Evolutionary conservation across 2,888 invertebrate species (phyloP).

Genomic region (Tetragonula carbonaria): DNA sequence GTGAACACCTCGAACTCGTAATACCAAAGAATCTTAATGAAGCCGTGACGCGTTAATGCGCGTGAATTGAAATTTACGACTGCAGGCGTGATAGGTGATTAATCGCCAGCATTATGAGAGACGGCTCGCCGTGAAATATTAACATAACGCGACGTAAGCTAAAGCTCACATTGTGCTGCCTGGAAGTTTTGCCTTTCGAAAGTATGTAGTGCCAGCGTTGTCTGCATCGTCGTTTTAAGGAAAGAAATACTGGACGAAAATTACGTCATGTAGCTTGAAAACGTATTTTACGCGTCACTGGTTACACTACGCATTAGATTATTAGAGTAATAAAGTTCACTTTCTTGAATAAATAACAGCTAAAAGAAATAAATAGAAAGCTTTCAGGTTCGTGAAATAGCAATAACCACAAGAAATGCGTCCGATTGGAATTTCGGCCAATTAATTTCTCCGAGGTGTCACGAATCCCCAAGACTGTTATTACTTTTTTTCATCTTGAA

Average conservation of each 20-base stretch:
- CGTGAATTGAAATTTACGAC: constrained; percentile 22
- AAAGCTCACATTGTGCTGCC: not conserved
- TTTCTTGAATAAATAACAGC: not conserved
- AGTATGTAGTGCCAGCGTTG: not conserved
- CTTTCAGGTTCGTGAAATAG: too few relatives aligned
- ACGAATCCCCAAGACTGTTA: not conserved
- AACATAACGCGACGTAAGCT: not conserved
- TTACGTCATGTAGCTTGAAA: not conserved
- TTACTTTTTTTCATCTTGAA: not conserved
- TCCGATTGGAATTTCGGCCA: not conserved
- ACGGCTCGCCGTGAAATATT: constrained; percentile 1
- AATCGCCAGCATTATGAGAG: constrained; percentile 8
- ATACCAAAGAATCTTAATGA: constrained; percentile 17
- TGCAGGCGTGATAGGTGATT: not conserved
- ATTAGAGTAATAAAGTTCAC: too few relatives aligned
- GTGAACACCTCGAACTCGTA: not conserved
- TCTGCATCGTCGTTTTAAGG: not conserved
- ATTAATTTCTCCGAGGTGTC: not conserved
- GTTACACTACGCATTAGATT: not conserved
- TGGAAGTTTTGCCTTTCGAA: not conserved
- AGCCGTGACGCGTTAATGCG: constrained; percentile 11
- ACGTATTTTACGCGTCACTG: not conserved
- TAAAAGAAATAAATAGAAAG: not conserved
- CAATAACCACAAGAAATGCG: too few relatives aligned
- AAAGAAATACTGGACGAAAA: too few relatives aligned